Base-by-base conservation (phyloP, 2,888 invertebrate species). In the Drosophila borealis region DNA sequence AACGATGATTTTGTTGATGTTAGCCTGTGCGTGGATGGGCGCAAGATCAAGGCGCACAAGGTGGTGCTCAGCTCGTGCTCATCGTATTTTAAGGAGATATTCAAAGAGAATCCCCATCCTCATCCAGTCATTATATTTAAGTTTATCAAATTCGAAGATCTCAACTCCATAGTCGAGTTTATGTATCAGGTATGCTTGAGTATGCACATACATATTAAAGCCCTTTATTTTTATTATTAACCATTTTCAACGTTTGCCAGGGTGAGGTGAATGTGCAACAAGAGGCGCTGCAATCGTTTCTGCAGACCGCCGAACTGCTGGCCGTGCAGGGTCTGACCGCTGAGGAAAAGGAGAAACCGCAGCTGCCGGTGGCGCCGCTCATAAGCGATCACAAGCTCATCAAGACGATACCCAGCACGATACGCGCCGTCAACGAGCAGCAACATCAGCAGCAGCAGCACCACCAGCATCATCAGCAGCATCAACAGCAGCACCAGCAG, bases 51-150 rank as follows among this genome's bases (percentile, higher is more conserved):
- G 88, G 97, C 97, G 41, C 97, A 97, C 90, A 96, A 96, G 93
- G 95, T 97, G 93, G 94, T 97, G 55, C 93, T 97, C 21, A 96
- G 97, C 0, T 97, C 97, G 6, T 97, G 97, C 91, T 97, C 97
- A 88, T 94, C 94, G 78, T 97, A 97, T 91, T 97, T 97, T 90
- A 94, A 93, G 78, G 94, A 95, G 88, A 94, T 95, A 80, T 94
- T 95, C 73, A 94, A 95, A 93, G 96, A 96, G 91, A 96, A 96
- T 91, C 96, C 96, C 45, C 96, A 96, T 89, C 95, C 95, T 77
- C 96, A 96, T 93, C 96, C 96, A 72, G 95, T 96, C 61, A 95
- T 96, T 78, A 96, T 96, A 92, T 96, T 96, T 91, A 95, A 95
- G 88, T 96, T 96, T 90, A 96, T 96, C 70, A 96, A 95, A 90